Conservation (phyloP, 2,113 vertebrate genomes). For the Galemys pyrenaicus region DNA sequence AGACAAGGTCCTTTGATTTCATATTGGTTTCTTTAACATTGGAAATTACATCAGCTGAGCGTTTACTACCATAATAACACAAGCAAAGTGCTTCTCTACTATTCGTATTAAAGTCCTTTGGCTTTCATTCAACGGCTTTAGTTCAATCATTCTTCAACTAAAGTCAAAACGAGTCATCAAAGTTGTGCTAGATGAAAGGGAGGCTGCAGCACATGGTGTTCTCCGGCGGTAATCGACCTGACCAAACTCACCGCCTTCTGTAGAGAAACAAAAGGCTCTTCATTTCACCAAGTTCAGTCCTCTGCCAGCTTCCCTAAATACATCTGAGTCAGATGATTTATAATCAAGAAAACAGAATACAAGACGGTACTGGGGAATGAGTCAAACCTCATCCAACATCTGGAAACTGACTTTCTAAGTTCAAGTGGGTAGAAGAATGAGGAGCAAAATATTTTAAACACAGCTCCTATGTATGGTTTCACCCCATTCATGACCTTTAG, state of each 20-base stretch:
- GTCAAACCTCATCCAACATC: not conserved
- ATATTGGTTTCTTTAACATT: not conserved
- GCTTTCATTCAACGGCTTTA: not conserved
- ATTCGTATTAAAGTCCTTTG: not conserved
- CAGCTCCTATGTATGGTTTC: not conserved
- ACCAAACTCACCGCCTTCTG: not conserved
- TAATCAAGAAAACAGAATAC: conserved; percentile 29
- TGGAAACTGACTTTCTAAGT: conserved; percentile 23
- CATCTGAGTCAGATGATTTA: not conserved
- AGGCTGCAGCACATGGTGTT: not conserved
- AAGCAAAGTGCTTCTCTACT: not conserved
- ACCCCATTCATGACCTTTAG: conserved; percentile 26
- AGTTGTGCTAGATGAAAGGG: not conserved
- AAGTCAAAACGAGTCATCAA: conserved; percentile 7
- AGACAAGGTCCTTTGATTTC: not conserved
- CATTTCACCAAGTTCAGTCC: conserved; percentile 7
- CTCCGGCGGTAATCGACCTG: not conserved
- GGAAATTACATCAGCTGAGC: not conserved
- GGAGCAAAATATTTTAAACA: conserved; percentile 31
- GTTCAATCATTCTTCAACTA: not conserved
- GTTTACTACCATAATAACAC: not conserved
- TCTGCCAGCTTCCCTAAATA: conserved; percentile 1
- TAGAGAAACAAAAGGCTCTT: conserved; percentile 26
- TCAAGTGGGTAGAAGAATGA: conserved; percentile 6
- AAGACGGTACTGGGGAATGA: not conserved